A percentile compares a stretch with the other conserved stretches of the same genome.
Conservation (phyloP, 1,140 invertebrate species). For the Popillia japonica region DNA sequence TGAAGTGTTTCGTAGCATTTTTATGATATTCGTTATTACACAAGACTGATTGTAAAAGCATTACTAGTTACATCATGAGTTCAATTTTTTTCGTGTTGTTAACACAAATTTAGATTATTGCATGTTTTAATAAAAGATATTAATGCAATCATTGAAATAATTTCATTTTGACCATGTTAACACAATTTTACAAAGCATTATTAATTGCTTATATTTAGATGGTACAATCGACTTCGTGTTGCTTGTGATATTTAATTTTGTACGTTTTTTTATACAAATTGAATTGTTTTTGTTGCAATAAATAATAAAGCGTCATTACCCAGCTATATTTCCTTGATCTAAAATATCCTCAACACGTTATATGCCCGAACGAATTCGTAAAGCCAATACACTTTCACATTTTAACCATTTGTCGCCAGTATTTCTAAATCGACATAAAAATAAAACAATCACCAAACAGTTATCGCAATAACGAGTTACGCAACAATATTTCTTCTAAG, state of each 20-base stretch:
- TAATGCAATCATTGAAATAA: background rate
- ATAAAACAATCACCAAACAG: background rate
- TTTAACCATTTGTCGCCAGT: background rate
- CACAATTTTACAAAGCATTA: background rate
- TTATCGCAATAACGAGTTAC: background rate
- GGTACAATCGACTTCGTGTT: slow-evolving; percentile 16
- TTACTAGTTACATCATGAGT: no score
- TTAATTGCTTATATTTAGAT: background rate
- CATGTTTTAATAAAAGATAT: no score
- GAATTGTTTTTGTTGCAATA: background rate
- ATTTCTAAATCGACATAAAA: background rate
- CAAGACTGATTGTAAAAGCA: no score
- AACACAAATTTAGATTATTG: no score
- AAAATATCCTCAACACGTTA: background rate
- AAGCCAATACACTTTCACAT: slow-evolving; percentile 13
- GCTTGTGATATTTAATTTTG: slow-evolving; percentile 28
- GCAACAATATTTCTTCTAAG: background rate
- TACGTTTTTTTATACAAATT: slow-evolving; percentile 3
- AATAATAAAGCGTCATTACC: slow-evolving; percentile 20
- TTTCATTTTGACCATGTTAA: slow-evolving; percentile 20
- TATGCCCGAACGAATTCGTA: background rate
- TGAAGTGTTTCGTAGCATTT: no score
- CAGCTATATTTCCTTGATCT: background rate
- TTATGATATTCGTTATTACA: no score
- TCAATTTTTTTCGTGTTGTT: no score